Conservation (phyloP, 1,140 invertebrate species). For the Nautilus pompilius region DNA sequence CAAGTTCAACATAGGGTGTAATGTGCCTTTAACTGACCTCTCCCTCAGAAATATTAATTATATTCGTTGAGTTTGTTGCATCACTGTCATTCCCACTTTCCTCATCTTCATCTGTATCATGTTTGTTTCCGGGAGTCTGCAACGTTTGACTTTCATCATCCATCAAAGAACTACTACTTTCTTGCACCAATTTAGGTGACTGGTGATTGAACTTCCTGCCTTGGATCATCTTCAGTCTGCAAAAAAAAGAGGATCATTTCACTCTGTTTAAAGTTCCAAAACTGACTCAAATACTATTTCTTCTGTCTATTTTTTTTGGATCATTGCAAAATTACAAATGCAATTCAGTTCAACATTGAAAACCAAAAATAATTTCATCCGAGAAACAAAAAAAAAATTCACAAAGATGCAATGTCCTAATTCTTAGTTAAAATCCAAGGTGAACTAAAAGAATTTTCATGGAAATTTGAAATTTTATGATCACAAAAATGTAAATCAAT, state of each 20-base stretch:
- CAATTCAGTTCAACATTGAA: too few relatives aligned
- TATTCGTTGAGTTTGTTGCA: constrained; percentile 24
- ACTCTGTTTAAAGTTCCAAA: too few relatives aligned
- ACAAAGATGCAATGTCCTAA: too few relatives aligned
- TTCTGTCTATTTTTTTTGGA: too few relatives aligned
- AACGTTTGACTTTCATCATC: constrained; percentile 14
- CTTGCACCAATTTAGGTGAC: constrained; percentile 4
- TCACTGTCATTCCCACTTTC: constrained; percentile 79
- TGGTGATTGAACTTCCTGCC: constrained; percentile 62
- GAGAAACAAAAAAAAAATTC: too few relatives aligned
- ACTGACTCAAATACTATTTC: too few relatives aligned
- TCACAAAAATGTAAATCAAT: too few relatives aligned
- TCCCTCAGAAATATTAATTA: constrained; percentile 21
- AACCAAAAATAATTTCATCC: too few relatives aligned
- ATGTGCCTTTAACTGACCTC: constrained; percentile 23
- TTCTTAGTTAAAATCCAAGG: too few relatives aligned
- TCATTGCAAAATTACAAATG: too few relatives aligned
- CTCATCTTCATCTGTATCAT: constrained; percentile 40
- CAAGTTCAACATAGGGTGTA: not conserved
- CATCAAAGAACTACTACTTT: constrained; percentile 5
- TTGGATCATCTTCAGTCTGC: constrained; percentile 69
- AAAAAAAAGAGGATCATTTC: constrained; percentile 9
- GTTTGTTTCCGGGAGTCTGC: constrained; percentile 18
- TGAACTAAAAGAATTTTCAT: too few relatives aligned
- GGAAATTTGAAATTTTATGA: too few relatives aligned